phyloP scores from a whole-genome alignment of 2,888 invertebrate species.

The Spisula solida region DNA sequence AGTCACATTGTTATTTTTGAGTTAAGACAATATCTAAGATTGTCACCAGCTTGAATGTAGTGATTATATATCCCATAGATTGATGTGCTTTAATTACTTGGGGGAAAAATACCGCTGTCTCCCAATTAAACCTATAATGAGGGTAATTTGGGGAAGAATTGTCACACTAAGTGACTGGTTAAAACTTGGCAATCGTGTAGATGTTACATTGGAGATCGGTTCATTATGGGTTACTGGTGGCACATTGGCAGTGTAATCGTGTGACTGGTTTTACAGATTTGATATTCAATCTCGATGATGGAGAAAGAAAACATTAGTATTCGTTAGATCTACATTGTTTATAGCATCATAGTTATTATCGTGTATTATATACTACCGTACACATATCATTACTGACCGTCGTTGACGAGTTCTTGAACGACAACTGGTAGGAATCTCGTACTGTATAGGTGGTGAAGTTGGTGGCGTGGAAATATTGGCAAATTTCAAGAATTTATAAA shows the following conservation, averaged over 20 bases:
- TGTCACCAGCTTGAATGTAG: constrained; percentile 64
- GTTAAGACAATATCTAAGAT: constrained; percentile 52
- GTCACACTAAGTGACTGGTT: constrained; percentile 64
- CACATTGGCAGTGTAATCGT: constrained; percentile 52
- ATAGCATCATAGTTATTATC: neutral
- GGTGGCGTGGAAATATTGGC: too few relatives aligned
- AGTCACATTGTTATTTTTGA: constrained; percentile 15
- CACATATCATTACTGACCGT: neutral
- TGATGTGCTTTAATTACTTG: constrained; percentile 71
- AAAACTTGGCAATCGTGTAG: constrained; percentile 12
- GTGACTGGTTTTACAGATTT: constrained; percentile 31
- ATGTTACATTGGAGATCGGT: constrained; percentile 33
- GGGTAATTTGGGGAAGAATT: constrained; percentile 65
- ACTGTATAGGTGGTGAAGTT: too few relatives aligned
- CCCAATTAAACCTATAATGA: constrained; percentile 68
- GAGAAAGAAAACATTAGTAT: constrained; percentile 4
- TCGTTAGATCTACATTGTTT: constrained; percentile 27
- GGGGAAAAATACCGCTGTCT: constrained; percentile 69
- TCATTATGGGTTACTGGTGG: constrained; percentile 50
- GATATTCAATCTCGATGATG: constrained; percentile 32
- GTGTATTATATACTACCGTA: neutral
- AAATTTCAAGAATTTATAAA: too few relatives aligned
- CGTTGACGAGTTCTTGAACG: neutral
- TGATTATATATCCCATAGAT: constrained; percentile 65
- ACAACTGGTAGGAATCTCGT: too few relatives aligned